A percentile compares a stretch with the other conserved stretches of the same genome.
Conservation (phyloP, 1,140 invertebrate genomes). For the Daktulosphaira vitifoliae region DNA sequence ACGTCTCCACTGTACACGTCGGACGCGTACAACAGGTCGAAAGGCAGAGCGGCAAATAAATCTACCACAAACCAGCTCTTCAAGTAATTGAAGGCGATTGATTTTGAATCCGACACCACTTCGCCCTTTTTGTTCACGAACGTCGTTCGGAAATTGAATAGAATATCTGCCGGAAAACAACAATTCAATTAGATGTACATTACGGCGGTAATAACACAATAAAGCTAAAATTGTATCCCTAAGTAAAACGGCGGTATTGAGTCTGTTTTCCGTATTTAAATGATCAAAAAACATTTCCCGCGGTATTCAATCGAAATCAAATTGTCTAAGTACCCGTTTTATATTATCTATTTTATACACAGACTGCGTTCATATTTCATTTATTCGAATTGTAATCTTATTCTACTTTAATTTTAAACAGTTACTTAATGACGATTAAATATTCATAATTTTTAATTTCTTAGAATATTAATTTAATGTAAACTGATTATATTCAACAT, state of each 20-base stretch:
- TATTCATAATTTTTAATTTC: too few species aligned
- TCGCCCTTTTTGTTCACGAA: conserved; percentile 98
- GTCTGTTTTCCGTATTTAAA: neutral
- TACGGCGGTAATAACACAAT: too few species aligned
- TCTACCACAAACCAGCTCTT: conserved; percentile 94
- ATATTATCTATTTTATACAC: too few species aligned
- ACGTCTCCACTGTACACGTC: conserved; percentile 77
- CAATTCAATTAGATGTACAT: neutral
- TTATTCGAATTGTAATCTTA: too few species aligned
- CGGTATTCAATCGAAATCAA: too few species aligned
- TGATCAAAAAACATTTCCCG: too few species aligned
- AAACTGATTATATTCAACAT: too few species aligned
- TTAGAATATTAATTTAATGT: too few species aligned
- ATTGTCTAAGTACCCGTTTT: too few species aligned
- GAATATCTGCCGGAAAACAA: conserved; percentile 70
- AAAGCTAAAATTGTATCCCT: neutral
- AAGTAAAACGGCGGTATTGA: neutral
- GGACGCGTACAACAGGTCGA: conserved; percentile 86
- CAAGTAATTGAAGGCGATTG: conserved; percentile 84
- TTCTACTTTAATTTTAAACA: too few species aligned
- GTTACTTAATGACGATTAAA: too few species aligned
- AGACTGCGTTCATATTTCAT: too few species aligned
- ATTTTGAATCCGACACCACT: conserved; percentile 85
- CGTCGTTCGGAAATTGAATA: conserved; percentile 96
- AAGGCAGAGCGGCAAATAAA: conserved; percentile 87